Evolutionary conservation across 2,888 invertebrate species (phyloP), one percentile per base, ranked within the genome.

Genomic region (Euplagia quadripunctaria): DNA sequence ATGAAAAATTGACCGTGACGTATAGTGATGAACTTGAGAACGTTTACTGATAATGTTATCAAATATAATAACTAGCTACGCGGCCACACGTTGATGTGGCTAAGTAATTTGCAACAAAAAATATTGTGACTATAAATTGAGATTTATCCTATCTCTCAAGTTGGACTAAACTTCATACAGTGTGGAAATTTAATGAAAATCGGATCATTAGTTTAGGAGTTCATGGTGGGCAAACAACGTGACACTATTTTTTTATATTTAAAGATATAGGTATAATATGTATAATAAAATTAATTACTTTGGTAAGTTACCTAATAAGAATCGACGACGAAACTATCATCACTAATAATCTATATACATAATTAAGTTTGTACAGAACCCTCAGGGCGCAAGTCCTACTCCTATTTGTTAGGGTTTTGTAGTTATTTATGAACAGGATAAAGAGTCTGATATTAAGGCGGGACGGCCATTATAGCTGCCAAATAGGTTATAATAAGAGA

Each of bases 401-500:
- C 31, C 61, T n/a, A n/a, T 64, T 43, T 42, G 64, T 64, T 64
- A 17, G 43, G 43, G 42, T 43, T 43, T 64, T 64, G 61, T 61
- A 61, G 61, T 61, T 61, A 61, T 61, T 61, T 61, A 61, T 61
- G 61, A 61, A 31, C 31, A 61, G 61, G 61, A 61, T 61, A 61
- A 61, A 20, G 61, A 61, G 61, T 31, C 61, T 61, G 61, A 31
- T 61, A 61, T 31, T 61, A 61, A 20, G 31, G 61, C 61, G 61
- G 61, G 31, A 61, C 31, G 61, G 61, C 61, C 61, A 61, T 61
- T 31, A 61, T 61, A 31, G 61, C 61, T 61, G 61, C 31, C 31
- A 61, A 12, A 61, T 61, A 61, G 31, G 61, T 31, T 61, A 61
- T 61, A 61, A 20, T 12, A 14, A 0, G 61, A 20, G 31, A 61